These are phyloP conservation scores for Eutolmus rufibarbis DNA, from an alignment of 2,888 invertebrate genomes.

Conservation along the genomic window DNA sequence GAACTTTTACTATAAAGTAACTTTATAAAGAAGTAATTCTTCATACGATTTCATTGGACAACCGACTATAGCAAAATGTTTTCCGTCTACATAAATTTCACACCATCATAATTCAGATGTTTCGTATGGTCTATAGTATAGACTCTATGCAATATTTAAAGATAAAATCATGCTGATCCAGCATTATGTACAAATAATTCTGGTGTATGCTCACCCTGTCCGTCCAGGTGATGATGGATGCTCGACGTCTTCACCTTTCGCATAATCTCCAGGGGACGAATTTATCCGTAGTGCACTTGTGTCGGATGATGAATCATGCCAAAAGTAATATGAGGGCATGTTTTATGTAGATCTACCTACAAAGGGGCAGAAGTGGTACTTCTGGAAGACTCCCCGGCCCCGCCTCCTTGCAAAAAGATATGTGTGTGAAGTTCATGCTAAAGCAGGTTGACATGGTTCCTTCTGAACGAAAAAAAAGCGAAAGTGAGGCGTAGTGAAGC, in stretches of 20 bases:
- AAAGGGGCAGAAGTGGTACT: neutral
- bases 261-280: slow-evolving; percentile 8
- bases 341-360: neutral
- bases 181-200: neutral
- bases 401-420: neutral
- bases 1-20: no score
- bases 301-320: neutral
- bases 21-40: no score
- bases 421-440: neutral
- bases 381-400: neutral
- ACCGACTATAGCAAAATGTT: neutral
- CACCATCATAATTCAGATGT: neutral
- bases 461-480: neutral
- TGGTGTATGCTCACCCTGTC: neutral
- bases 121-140: neutral
- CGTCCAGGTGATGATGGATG: neutral
- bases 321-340: slow-evolving; percentile 3
- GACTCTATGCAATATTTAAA: neutral
- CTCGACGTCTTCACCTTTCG: neutral
- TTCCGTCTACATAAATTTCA: neutral
- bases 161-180: neutral
- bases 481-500: neutral
- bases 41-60: no score
- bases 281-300: neutral
- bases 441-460: neutral